Percentiles rank a stretch among this genome's conserved stretches.
Evolutionary conservation across 2,797 vertebrate genomes (phyloP).

Genomic region (Channa striata): DNA sequence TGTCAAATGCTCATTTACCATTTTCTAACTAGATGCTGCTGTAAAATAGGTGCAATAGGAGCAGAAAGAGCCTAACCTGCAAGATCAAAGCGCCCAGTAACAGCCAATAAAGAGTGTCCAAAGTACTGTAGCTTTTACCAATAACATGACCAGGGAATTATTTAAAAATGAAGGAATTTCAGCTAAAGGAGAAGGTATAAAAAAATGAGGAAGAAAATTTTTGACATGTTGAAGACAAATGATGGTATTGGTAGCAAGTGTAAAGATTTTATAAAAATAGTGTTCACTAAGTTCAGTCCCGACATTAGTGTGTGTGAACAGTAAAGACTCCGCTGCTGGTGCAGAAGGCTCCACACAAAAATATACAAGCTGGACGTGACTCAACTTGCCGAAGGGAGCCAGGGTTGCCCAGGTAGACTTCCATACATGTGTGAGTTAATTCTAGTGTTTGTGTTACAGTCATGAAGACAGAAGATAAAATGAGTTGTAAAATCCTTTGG

Average conservation of each 20-base stretch:
- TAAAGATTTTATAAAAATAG: neutral
- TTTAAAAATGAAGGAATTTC: neutral
- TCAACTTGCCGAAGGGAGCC: neutral
- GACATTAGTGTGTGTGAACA: neutral
- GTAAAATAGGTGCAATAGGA: slow-evolving; percentile 3
- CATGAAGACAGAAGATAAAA: neutral
- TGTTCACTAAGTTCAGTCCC: neutral
- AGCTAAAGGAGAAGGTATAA: neutral
- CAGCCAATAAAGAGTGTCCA: slow-evolving; percentile 7
- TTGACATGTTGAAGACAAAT: neutral
- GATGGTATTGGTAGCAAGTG: neutral
- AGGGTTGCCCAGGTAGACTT: neutral
- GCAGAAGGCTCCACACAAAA: neutral
- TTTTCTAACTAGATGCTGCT: slow-evolving; percentile 24
- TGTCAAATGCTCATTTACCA: slow-evolving; percentile 4
- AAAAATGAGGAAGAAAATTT: neutral
- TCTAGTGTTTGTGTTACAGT: neutral
- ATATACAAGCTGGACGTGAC: neutral
- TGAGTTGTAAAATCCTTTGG: too few species aligned
- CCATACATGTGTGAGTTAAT: neutral
- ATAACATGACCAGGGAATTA: neutral
- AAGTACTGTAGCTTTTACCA: neutral
- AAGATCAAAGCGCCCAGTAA: slow-evolving; percentile 3
- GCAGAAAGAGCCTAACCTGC: slow-evolving; percentile 1
- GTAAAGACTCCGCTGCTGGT: neutral